These are phyloP conservation scores for Pterocles orientalis DNA, from an alignment of 2,113 vertebrate species.

Conservation along the genomic window DNA sequence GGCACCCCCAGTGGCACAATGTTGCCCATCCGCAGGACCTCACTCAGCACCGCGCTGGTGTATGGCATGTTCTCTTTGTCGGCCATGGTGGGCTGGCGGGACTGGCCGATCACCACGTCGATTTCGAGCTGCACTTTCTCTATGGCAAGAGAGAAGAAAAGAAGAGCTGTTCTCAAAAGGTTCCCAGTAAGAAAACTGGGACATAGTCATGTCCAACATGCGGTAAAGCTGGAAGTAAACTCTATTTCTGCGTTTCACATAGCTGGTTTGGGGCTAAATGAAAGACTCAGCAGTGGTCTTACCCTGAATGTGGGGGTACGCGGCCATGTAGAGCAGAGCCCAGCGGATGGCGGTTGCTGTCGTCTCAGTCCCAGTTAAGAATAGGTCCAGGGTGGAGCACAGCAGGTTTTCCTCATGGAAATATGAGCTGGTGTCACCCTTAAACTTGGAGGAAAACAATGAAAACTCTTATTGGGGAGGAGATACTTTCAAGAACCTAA, in stretches of 20 bases:
- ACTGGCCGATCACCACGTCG: slow-evolving; percentile 72
- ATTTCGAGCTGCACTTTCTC: slow-evolving; percentile 81
- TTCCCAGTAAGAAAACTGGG: neutral
- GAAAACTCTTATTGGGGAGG: neutral
- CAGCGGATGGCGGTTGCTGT: slow-evolving; percentile 78
- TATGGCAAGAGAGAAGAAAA: neutral
- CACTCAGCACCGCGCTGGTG: slow-evolving; percentile 84
- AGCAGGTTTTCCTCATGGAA: slow-evolving; percentile 79
- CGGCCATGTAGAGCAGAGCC: slow-evolving; percentile 83
- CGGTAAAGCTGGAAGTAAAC: neutral
- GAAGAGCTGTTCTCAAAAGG: neutral
- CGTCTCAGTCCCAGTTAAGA: slow-evolving; percentile 81
- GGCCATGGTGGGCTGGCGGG: slow-evolving; percentile 68
- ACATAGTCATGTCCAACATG: neutral
- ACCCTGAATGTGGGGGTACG: slow-evolving; percentile 82
- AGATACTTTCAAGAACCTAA: neutral
- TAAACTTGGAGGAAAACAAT: slow-evolving; percentile 7
- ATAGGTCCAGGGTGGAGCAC: slow-evolving; percentile 80
- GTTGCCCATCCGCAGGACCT: slow-evolving; percentile 84
- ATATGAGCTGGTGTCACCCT: slow-evolving; percentile 57
- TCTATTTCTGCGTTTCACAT: neutral
- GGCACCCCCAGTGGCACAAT: slow-evolving; percentile 81
- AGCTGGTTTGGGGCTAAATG: neutral
- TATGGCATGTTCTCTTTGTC: slow-evolving; percentile 81
- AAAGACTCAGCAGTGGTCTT: neutral